Evolutionary conservation across 2,888 invertebrate genomes (phyloP).

Genomic region (Ptychoptera contaminata): DNA sequence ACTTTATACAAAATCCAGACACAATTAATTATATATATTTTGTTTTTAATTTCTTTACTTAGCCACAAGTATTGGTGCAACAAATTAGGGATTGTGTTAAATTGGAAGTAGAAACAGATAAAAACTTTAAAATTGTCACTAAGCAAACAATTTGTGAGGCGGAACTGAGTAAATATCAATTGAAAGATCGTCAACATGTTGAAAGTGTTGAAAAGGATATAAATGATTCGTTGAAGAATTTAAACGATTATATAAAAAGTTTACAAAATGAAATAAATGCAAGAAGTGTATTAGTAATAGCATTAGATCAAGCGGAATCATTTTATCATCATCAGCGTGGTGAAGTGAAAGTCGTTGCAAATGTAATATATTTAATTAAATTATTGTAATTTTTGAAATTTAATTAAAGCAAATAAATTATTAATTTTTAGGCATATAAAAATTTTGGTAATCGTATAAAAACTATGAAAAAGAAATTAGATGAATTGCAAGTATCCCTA

Average conservation of each 20-base stretch:
- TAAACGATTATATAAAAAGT: constrained; percentile 67
- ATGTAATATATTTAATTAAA: constrained; percentile 49
- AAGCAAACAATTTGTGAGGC: constrained; percentile 48
- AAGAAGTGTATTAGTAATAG: constrained; percentile 57
- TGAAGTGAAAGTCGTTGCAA: constrained; percentile 90
- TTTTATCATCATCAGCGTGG: constrained; percentile 82
- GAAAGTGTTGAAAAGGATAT: constrained; percentile 80
- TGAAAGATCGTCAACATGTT: constrained; percentile 79
- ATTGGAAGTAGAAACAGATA: constrained; percentile 56
- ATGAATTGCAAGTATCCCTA: constrained; percentile 60
- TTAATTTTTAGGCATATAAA: constrained; percentile 64
- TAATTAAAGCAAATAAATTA: constrained; percentile 2
- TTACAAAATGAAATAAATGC: constrained; percentile 71
- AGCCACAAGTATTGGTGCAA: constrained; percentile 56
- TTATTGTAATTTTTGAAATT: not conserved
- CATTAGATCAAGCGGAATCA: constrained; percentile 64
- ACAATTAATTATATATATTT: not conserved
- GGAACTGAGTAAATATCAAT: constrained; percentile 56
- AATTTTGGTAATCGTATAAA: constrained; percentile 83
- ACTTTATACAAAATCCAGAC: too few relatives aligned
- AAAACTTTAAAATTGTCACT: constrained; percentile 38
- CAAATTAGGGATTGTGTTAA: constrained; percentile 60
- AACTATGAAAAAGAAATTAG: constrained; percentile 68
- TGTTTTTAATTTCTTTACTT: constrained; percentile 18
- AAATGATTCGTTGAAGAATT: constrained; percentile 60